Base-by-base conservation (phyloP, 2,113 vertebrate species). In the Pelvicachromis taeniatus region DNA sequence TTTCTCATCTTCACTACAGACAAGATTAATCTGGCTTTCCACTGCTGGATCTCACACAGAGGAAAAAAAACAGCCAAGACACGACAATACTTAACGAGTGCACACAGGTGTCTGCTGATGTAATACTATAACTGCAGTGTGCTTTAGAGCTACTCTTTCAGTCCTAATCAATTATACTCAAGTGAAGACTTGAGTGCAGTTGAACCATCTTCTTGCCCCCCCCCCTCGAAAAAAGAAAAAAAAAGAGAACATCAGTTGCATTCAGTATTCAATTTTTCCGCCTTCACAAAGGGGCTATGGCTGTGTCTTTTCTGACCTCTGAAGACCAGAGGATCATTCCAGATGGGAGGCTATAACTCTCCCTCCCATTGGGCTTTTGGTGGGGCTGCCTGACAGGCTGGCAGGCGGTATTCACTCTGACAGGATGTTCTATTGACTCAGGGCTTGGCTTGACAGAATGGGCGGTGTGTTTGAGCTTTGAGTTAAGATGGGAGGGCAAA, bases 371-470 rank as follows among this genome's bases (percentile, higher is more conserved):
- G 87, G 86, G 91, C 83, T 79, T 88, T 89, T 83, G 88, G 77
- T 80, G 65, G n/a, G 65, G 83, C 77, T 78, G 77, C 73, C 79
- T 91, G 88, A 91, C 92, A 83, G 84, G 59, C 93, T 92, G 92
- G 84, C 92, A 91, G 93, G 78, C 80, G 48, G 85, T 87, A 80
- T 86, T 91, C 90, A 84, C 77, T 55, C 91, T 92, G 92, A 95
- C 91, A 92, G 89, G 91, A 92, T 91, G 88, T 87, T 93, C 85
- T 92, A 92, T 91, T 91, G 92, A 95, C 91, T 92, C 85, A 88
- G 78, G 82, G 80, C 78, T 91, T 88, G 90, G 59, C 83, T 91
- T 93, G 92, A 94, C 92, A 93, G 91, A 87, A 93, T 91, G 84
- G 92, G 93, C 85, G 91, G 82, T 89, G 90, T 93, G 92, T 90